Percentiles rank a stretch among this genome's conserved stretches.
Evolutionary conservation across 2,888 invertebrate genomes (phyloP).

Genomic region (Drymonia ruficornis): DNA sequence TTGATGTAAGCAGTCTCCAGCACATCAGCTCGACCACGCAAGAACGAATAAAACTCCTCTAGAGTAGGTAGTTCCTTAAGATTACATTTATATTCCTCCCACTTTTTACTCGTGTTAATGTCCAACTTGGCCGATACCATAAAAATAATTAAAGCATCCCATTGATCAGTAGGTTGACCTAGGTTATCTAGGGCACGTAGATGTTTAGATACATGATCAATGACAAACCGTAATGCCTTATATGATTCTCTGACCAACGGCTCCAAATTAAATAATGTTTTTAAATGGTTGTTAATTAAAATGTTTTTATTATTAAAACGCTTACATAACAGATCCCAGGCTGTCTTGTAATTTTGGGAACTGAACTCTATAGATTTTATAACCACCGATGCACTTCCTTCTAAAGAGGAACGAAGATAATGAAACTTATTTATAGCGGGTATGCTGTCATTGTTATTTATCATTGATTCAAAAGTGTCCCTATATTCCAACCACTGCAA

Average conservation of each 20-base stretch:
- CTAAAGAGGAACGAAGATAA: too few relatives aligned
- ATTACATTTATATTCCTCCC: background rate
- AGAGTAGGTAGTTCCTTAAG: background rate
- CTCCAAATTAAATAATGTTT: background rate
- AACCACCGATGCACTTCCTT: too few relatives aligned
- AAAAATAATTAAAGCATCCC: background rate
- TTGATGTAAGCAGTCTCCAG: background rate
- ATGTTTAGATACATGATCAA: constrained; percentile 1
- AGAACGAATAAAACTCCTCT: background rate
- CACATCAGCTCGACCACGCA: background rate
- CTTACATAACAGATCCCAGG: background rate
- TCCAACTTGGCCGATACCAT: background rate
- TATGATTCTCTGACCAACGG: background rate
- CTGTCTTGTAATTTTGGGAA: background rate
- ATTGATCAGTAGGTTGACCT: background rate
- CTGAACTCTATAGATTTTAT: background rate
- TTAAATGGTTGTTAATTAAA: background rate
- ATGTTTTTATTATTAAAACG: background rate
- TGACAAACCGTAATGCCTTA: background rate
- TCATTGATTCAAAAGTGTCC: too few relatives aligned
- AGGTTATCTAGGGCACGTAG: background rate
- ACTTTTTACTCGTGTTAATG: background rate
- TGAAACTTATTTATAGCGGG: too few relatives aligned
- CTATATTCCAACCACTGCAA: too few relatives aligned
- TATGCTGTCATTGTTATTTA: background rate